These are phyloP conservation scores for Urosaurus nigricauda DNA, from an alignment of 2,797 vertebrate genomes.

Conservation along the genomic window DNA sequence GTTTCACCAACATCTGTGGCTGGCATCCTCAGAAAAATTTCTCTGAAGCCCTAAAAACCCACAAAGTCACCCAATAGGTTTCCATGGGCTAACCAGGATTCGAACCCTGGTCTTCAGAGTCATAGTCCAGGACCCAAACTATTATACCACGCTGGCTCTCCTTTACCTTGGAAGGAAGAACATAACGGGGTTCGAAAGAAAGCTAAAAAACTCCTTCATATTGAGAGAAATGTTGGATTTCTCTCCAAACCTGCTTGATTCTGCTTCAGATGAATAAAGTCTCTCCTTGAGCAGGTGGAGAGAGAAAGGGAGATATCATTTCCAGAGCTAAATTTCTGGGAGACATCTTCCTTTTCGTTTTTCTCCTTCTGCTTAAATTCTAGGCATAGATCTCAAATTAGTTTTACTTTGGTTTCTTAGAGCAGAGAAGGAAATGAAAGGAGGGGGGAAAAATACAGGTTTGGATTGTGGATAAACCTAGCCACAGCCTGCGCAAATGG, in stretches of 20 bases:
- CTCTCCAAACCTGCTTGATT: conserved; percentile 34
- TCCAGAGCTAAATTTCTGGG: conserved; percentile 17
- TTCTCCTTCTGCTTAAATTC: conserved; percentile 65
- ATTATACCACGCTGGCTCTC: too few species aligned
- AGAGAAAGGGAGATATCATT: too few species aligned
- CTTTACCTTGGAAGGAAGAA: conserved; percentile 68
- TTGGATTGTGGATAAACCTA: conserved; percentile 73
- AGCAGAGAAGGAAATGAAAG: conserved; percentile 28
- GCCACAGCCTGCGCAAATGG: conserved; percentile 70
- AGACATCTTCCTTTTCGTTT: not conserved
- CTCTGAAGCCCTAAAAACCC: too few species aligned
- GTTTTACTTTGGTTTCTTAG: conserved; percentile 77
- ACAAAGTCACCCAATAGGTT: too few species aligned
- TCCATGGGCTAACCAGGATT: too few species aligned
- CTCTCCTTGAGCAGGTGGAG: conserved; percentile 30
- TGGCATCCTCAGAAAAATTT: too few species aligned
- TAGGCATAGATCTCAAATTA: conserved; percentile 73
- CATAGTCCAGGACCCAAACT: too few species aligned
- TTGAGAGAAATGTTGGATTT: conserved; percentile 76
- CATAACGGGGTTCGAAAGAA: conserved; percentile 69
- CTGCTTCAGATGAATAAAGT: conserved; percentile 5
- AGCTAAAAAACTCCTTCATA: conserved; percentile 69
- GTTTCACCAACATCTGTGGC: too few species aligned
- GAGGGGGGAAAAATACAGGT: conserved; percentile 55
- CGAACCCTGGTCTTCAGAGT: too few species aligned